Evolutionary conservation across 1,140 invertebrate species (phyloP).

Genomic region (Drosophila kikkawai): DNA sequence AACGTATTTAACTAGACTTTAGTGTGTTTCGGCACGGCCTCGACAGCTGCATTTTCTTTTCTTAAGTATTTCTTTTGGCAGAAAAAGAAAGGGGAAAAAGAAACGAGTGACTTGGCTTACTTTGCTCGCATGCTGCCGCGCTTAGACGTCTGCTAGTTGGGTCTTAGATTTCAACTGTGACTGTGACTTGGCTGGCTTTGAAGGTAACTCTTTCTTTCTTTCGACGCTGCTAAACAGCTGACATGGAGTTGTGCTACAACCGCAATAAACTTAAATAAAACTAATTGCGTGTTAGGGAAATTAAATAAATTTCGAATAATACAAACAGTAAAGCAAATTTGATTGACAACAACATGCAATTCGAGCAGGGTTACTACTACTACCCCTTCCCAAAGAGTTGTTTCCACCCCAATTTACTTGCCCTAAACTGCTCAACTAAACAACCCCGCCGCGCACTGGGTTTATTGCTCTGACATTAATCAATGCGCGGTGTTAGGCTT

Average conservation of each 20-base stretch:
- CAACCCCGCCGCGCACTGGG: conserved; percentile 59
- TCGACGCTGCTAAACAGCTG: conserved; percentile 69
- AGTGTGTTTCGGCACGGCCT: conserved; percentile 20
- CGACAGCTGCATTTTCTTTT: conserved; percentile 49
- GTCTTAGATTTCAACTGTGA: conserved; percentile 42
- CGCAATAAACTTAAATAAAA: conserved; percentile 84
- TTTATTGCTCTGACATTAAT: conserved; percentile 76
- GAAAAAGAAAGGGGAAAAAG: conserved; percentile 13
- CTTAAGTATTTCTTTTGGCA: conserved; percentile 43
- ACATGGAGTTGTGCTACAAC: conserved; percentile 65
- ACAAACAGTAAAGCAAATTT: conserved; percentile 81
- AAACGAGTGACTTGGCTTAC: conserved; percentile 46
- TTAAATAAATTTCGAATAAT: conserved; percentile 83
- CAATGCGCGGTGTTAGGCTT: conserved; percentile 33
- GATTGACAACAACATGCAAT: conserved; percentile 82
- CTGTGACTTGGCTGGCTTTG: conserved; percentile 32
- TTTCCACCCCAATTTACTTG: conserved; percentile 19
- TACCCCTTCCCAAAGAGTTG: neutral
- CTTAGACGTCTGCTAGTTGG: conserved; percentile 49
- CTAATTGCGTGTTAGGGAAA: conserved; percentile 82
- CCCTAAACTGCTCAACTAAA: conserved; percentile 73
- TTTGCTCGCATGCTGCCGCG: conserved; percentile 59
- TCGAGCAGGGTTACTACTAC: conserved; percentile 33
- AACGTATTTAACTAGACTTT: conserved; percentile 14
- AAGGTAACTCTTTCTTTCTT: conserved; percentile 59